These are phyloP conservation scores for Mallotus villosus DNA, from an alignment of 2,797 vertebrate species.

Conservation along the genomic window DNA sequence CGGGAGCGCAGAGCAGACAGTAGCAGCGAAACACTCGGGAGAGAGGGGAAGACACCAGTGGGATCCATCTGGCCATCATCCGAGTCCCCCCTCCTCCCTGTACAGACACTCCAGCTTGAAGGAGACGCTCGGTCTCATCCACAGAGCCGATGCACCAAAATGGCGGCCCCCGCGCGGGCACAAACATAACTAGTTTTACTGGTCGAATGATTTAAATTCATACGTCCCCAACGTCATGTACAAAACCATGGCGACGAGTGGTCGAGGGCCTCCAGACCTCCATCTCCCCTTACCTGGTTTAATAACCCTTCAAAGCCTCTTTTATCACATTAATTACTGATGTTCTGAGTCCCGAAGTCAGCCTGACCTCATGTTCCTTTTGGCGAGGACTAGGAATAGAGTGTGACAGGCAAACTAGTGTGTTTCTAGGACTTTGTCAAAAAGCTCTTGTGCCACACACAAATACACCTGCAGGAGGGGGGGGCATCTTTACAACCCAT, in stretches of 20 bases:
- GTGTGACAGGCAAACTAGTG: not conserved
- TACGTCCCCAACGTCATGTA: not conserved
- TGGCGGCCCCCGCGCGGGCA: not conserved
- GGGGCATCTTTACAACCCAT: constrained; percentile 18
- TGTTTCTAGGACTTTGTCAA: not conserved
- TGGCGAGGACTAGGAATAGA: not conserved
- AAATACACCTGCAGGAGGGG: not conserved
- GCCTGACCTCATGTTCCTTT: not conserved
- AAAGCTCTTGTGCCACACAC: not conserved
- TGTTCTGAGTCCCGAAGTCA: not conserved
- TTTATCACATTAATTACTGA: not conserved
- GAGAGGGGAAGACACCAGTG: not conserved
- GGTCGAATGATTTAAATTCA: not conserved
- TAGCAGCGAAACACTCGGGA: constrained; percentile 24
- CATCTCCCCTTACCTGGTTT: not conserved
- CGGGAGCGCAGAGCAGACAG: constrained; percentile 43
- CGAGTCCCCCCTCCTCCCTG: not conserved
- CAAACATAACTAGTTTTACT: not conserved
- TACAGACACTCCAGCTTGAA: not conserved
- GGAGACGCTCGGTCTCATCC: constrained; percentile 1
- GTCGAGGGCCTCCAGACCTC: not conserved
- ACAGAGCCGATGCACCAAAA: not conserved
- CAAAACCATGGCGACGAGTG: not conserved
- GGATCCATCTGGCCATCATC: not conserved
- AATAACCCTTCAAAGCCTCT: not conserved